These are phyloP conservation scores for Eubasilissa regina DNA, from an alignment of 1,140 invertebrate species.

Conservation along the genomic window DNA sequence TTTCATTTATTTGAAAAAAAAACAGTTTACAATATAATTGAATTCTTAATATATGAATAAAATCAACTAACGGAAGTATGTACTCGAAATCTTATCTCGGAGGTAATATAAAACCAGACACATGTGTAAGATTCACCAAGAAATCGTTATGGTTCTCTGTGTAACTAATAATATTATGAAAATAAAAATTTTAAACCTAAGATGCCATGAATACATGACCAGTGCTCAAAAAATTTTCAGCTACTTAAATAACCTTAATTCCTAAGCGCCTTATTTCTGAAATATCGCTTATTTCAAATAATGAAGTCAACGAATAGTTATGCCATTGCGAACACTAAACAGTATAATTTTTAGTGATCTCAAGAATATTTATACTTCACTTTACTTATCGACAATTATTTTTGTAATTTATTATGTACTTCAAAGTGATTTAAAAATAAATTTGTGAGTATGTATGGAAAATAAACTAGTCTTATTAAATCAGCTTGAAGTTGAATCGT, in stretches of 20 bases:
- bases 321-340: too few species aligned
- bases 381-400: too few species aligned
- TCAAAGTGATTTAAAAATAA: too few species aligned
- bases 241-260: conserved; percentile 48
- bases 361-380: too few species aligned
- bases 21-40: conserved; percentile 50
- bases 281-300: conserved; percentile 34
- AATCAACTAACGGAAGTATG: conserved; percentile 48
- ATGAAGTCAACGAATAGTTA: not conserved
- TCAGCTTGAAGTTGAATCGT: too few species aligned
- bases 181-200: conserved; percentile 48
- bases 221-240: conserved; percentile 51
- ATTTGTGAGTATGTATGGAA: too few species aligned
- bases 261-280: conserved; percentile 47
- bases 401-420: too few species aligned
- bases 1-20: conserved; percentile 55
- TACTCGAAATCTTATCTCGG: conserved; percentile 45
- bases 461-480: too few species aligned
- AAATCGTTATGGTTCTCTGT: conserved; percentile 14
- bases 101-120: conserved; percentile 48
- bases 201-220: conserved; percentile 33
- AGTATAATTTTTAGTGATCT: too few species aligned
- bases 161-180: conserved; percentile 48
- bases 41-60: conserved; percentile 46
- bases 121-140: conserved; percentile 34